Base-by-base conservation (phyloP, 2,888 invertebrate genomes). In the Ypsolopha scabrella region DNA sequence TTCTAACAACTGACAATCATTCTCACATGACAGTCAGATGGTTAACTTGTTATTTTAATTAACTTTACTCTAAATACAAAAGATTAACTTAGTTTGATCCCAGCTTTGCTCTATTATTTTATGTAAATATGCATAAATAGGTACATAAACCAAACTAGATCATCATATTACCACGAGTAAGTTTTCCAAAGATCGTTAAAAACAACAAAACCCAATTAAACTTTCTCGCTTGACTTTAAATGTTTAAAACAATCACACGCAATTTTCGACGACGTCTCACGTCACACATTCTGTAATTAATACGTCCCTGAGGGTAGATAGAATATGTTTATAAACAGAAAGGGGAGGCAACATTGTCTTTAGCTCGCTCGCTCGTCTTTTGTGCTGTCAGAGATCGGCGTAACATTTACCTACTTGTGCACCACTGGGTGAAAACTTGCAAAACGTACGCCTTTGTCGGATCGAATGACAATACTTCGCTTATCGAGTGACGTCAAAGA, bases 401-500 rank as follows among this genome's bases (percentile, higher is more conserved):
- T n/a, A n/a, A 24, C 81, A 83, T 83, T 83, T 78, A 85, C 85
- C 82, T 70, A 83, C 80, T 83, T 83, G 75, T 59, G 64, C 24
- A 39, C 11, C 35, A 68, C 64, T 72, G 69, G 71, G 73, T 81
- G 83, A 82, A 85, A 85, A 86, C 82, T 83, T 81, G 78, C 76
- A 75, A 81, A 82, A 81, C 74, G 78, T 72, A 77, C 69, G 48
- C 63, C 65, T 75, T 82, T 85, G 82, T 82, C 52, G 63, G 64
- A 54, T 39, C 60, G 66, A 68, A 66, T 62, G 57, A n/a, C 24
- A 13, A 6, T 11, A 24, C 33, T 60, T 58, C 68, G 80, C 80
- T 83, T 86, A 85, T 85, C 82, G 80, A 80, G 65, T 60, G 58
- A 52, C 74, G 80, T 85, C 85, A 85, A 85, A 86, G 75, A 85